Evolutionary conservation across 2,113 vertebrate genomes (phyloP), one percentile per base, ranked within the genome.

Genomic region (Mus musculus): DNA sequence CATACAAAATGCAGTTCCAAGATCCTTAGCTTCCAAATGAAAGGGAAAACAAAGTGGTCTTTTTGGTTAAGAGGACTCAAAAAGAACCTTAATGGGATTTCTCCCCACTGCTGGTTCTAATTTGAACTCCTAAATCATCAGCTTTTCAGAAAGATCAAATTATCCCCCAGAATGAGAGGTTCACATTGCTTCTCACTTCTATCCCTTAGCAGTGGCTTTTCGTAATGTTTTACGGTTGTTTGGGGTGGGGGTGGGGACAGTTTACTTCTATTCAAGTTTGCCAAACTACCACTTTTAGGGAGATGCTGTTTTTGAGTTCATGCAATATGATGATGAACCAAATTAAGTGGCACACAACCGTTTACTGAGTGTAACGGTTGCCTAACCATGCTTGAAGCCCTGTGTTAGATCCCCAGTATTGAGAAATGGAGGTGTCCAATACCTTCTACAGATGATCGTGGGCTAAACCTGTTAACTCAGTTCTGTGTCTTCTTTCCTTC

Each of bases 151-250:
- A 87, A 78, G 61, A 63, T 87, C 77, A 95, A 71, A 89, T 81
- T 88, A 84, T 92, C 94, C 26, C 24, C 19, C 33, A 39, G 52
- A 90, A 86, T 56, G 88, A 94, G 93, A 39, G 12, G 73, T 72
- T 63, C 26, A 59, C 61, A 80, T 30, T 78, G 10, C 94, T 73
- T 91, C 92, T 92, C 39, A 42, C 78, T 39, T 54, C 49, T 61
- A 22, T 30, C 13, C 36, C 59, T 89, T 88, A 49, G 3, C 0
- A 20, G 63, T 95, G 77, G 42, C 67, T 46, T 63, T 94, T 93
- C 65, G 30, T 96, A 61, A 80, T 94, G 72, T 87, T 97, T 97
- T 19, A 16, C 56, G 80, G 56, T 42, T 96, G 65, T 96, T 92
- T 95, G 22, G 76, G 24, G 49, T 5, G 56, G 56, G 61, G 65